These are phyloP conservation scores for Hippocampus mohnikei DNA, from an alignment of 2,113 vertebrate species.

Conservation along the genomic window DNA sequence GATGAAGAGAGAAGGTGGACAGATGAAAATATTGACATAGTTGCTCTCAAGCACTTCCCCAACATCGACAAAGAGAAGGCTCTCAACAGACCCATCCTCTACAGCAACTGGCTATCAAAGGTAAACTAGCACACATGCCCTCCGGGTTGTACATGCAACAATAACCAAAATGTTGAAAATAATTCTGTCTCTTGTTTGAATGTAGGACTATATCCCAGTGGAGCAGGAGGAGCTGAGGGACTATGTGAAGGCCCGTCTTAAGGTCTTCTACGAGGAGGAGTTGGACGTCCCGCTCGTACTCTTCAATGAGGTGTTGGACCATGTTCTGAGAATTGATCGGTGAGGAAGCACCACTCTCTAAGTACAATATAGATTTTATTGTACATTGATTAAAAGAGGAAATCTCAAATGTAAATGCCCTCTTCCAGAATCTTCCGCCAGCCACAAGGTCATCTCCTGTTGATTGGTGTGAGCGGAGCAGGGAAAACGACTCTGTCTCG, in stretches of 20 bases:
- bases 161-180: background rate
- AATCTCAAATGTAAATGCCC: slow-evolving; percentile 2
- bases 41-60: slow-evolving; percentile 95
- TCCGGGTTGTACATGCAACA: background rate
- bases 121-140: slow-evolving; percentile 49
- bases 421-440: slow-evolving; percentile 91
- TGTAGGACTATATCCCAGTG: slow-evolving; percentile 95
- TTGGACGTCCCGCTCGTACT: slow-evolving; percentile 95
- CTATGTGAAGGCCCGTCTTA: slow-evolving; percentile 96
- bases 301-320: slow-evolving; percentile 96
- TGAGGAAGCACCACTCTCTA: slow-evolving; percentile 40
- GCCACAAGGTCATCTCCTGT: slow-evolving; percentile 92
- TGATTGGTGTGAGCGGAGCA: slow-evolving; percentile 96
- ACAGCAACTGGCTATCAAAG: slow-evolving; percentile 99
- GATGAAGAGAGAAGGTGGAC: slow-evolving; percentile 98
- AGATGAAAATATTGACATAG: slow-evolving; percentile 93
- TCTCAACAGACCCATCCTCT: slow-evolving; percentile 90
- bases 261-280: slow-evolving; percentile 98
- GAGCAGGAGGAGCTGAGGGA: slow-evolving; percentile 97
- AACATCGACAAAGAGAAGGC: slow-evolving; percentile 94
- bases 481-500: slow-evolving; percentile 96
- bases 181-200: slow-evolving; percentile 11
- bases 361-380: background rate
- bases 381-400: background rate
- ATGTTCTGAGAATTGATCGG: slow-evolving; percentile 95